These are phyloP conservation scores for Busseola fusca DNA, from an alignment of 2,888 invertebrate genomes.

Conservation along the genomic window DNA sequence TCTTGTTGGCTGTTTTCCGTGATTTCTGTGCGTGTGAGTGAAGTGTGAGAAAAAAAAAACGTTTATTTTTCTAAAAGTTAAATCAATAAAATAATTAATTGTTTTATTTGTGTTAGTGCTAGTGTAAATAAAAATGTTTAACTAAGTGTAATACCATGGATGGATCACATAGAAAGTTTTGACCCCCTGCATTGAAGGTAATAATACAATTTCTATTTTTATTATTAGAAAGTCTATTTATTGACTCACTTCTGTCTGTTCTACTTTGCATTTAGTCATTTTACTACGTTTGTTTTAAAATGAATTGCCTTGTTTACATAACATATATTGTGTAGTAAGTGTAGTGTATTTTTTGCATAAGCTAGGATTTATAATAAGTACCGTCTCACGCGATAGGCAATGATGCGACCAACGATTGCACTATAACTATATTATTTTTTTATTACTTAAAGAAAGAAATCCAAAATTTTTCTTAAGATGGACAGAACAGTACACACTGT, in stretches of 20 bases:
- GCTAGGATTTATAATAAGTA: not conserved
- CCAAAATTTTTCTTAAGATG: not conserved
- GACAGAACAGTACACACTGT: not conserved
- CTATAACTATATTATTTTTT: too few species aligned
- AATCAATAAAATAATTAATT: conserved; percentile 3
- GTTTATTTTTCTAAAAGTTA: not conserved
- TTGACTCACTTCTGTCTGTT: conserved; percentile 16
- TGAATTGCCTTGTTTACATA: conserved; percentile 18
- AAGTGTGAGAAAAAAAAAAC: conserved; percentile 40
- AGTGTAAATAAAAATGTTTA: conserved; percentile 54
- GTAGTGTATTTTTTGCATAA: conserved; percentile 7
- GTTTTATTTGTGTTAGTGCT: conserved; percentile 36
- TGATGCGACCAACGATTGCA: not conserved
- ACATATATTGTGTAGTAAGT: not conserved
- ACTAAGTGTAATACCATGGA: conserved; percentile 65
- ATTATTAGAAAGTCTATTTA: not conserved
- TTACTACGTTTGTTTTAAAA: conserved; percentile 6
- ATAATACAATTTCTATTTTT: conserved; percentile 67
- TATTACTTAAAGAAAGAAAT: too few species aligned
- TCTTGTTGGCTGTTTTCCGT: conserved; percentile 62
- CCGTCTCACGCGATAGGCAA: not conserved
- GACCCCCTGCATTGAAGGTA: conserved; percentile 77
- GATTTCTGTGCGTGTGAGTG: conserved; percentile 48
- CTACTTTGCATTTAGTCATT: not conserved
- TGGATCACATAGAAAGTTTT: conserved; percentile 67